Base-by-base conservation (phyloP, 2,113 vertebrate species). In the Polypterus senegalus region DNA sequence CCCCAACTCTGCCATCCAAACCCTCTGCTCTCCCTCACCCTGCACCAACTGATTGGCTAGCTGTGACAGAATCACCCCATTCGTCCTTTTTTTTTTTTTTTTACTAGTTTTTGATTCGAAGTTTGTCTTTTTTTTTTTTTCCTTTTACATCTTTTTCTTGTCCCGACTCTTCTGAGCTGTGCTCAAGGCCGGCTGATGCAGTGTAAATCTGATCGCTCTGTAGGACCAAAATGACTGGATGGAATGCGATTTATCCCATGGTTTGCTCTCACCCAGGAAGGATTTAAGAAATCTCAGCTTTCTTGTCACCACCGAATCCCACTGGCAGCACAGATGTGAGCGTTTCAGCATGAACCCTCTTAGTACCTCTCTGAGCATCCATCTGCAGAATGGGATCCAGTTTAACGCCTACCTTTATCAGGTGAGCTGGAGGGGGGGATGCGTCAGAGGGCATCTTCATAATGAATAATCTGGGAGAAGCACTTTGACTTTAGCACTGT, bases 361-460 rank as follows among this genome's bases (percentile, higher is more conserved):
- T 63, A 69, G 53, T 68, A 74, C 78, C 73, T 58, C 71, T 69
- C 69, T 74, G 77, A 86, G 79, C 10, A 61, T 81, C 74, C 76
- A 75, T 65, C 82, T 81, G 73, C 81, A 85, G 80, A 90, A 89
- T 88, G 88, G 90, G 81, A 86, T 77, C 76, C 77, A 81, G 67
- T 81, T 87, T 85, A 89, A 82, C 77, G 87, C 86, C 79, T 87
- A 78, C 85, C 88, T 88, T 86, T 88, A 88, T 73, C 88, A 91
- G 88, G 89, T 91, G 88, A 84, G 86, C 27, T 27, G 27, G 27
- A 27, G 27, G 27, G 27, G 27, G 27, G 27, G 27, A 27, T 27
- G 27, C 2, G 27, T 27, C 27, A 2, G 27, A 27, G 27, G 27
- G 27, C 27, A 27, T 27, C 27, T 27, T 27, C 27, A 27, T 27